Percentiles rank a stretch among this genome's conserved stretches.
These are phyloP conservation scores for Chouioia cunea DNA, from an alignment of 2,888 invertebrate species.

Conservation along the genomic window DNA sequence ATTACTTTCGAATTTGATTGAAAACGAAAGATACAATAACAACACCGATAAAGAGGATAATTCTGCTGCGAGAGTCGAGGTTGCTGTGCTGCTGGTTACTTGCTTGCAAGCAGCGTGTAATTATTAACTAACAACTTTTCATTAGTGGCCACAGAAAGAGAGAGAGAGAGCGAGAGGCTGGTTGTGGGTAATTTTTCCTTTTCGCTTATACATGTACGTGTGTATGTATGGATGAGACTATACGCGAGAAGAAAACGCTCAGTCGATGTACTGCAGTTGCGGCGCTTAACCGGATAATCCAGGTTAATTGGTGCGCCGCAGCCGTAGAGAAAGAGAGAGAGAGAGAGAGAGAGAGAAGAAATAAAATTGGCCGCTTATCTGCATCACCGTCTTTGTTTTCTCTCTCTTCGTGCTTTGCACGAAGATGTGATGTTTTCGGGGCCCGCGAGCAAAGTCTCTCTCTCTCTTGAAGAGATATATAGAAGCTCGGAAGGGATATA, in stretches of 20 bases:
- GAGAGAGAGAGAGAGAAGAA: background rate
- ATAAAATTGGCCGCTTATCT: background rate
- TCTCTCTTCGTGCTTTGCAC: conserved; percentile 20
- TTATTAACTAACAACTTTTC: conserved; percentile 17
- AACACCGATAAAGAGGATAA: too few relatives aligned
- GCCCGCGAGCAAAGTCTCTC: too few relatives aligned
- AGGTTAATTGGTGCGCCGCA: conserved; percentile 51
- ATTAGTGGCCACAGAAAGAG: background rate
- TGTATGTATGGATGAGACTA: too few relatives aligned
- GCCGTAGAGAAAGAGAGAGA: conserved; percentile 25
- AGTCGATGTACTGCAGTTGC: too few relatives aligned
- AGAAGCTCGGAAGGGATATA: too few relatives aligned
- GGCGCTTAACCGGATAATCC: conserved; percentile 1
- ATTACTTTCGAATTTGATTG: conserved; percentile 1
- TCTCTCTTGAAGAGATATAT: too few relatives aligned
- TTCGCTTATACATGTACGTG: too few relatives aligned
- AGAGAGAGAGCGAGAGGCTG: background rate
- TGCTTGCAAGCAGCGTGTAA: background rate
- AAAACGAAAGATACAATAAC: background rate
- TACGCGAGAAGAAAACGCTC: too few relatives aligned
- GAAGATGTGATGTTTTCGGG: background rate
- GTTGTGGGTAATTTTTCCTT: too few relatives aligned
- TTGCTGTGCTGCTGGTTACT: too few relatives aligned
- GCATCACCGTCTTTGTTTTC: conserved; percentile 50
- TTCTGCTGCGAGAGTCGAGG: too few relatives aligned